phyloP scores from a whole-genome alignment of 2,113 vertebrate species.

The Mus pahari region DNA sequence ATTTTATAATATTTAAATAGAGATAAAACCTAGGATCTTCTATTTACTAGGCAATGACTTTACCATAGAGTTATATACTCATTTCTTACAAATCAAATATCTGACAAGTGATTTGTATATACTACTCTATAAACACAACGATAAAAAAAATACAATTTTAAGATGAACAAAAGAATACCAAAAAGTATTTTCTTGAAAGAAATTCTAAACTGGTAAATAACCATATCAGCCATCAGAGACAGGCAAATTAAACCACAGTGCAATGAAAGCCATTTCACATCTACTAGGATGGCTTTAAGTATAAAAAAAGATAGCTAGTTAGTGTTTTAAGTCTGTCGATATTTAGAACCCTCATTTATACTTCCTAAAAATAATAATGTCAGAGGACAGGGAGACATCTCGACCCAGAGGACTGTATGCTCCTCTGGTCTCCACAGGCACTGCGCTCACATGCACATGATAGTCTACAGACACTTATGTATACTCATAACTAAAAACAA shows the following conservation, averaged over 20 bases:
- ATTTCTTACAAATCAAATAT: not conserved
- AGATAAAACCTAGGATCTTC: not conserved
- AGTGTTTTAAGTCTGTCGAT: not conserved
- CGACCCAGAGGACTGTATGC: not conserved
- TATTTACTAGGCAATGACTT: not conserved
- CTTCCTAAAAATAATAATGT: not conserved
- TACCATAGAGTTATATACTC: not conserved
- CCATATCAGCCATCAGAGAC: not conserved
- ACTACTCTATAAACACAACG: not conserved
- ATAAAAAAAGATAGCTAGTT: not conserved
- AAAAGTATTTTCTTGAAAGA: not conserved
- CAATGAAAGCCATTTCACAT: not conserved
- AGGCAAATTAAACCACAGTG: not conserved
- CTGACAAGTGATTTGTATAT: not conserved
- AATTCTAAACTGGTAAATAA: not conserved
- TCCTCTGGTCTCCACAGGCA: not conserved
- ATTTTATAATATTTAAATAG: not conserved
- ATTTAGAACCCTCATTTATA: not conserved
- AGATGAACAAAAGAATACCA: not conserved
- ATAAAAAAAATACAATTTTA: not conserved
- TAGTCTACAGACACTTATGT: not conserved
- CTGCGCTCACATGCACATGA: not conserved
- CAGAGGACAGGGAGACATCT: not conserved
- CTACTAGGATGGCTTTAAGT: not conserved
- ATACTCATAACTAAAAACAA: not conserved